Evolutionary conservation across 2,113 vertebrate species (phyloP).

Genomic region (Typhlomys cinereus): DNA sequence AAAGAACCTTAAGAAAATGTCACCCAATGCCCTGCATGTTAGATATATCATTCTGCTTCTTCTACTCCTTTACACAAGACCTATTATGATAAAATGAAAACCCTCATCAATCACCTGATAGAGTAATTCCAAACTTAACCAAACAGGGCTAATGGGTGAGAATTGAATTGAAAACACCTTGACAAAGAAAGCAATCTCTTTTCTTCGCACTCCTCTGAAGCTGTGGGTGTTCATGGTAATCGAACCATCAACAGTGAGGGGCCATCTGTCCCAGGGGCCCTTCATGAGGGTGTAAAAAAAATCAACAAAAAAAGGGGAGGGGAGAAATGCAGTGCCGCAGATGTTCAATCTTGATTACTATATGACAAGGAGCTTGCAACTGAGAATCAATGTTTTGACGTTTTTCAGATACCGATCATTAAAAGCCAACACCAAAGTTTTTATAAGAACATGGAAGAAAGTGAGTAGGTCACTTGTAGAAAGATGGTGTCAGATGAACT

Average conservation of each 20-base stretch:
- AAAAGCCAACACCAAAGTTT: conserved; percentile 86
- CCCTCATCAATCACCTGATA: conserved; percentile 88
- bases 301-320: conserved; percentile 78
- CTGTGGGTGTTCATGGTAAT: conserved; percentile 88
- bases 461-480: conserved; percentile 81
- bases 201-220: conserved; percentile 91
- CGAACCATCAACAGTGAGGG: conserved; percentile 86
- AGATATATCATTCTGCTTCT: conserved; percentile 42
- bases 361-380: conserved; percentile 81
- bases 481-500: conserved; percentile 66
- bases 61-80: conserved; percentile 71
- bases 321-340: conserved; percentile 77
- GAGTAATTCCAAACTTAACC: conserved; percentile 88
- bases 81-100: conserved; percentile 83
- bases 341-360: conserved; percentile 76
- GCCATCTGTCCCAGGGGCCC: conserved; percentile 88
- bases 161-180: conserved; percentile 99
- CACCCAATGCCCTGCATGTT: neutral
- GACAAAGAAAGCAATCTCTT: conserved; percentile 92
- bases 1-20: conserved; percentile 54
- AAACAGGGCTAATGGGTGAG: conserved; percentile 95
- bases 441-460: conserved; percentile 75
- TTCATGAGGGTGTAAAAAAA: conserved; percentile 77
- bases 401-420: conserved; percentile 89
- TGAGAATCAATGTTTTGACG: conserved; percentile 91